These are phyloP conservation scores for Elmis aenea DNA, from an alignment of 2,888 invertebrate species.

Conservation along the genomic window DNA sequence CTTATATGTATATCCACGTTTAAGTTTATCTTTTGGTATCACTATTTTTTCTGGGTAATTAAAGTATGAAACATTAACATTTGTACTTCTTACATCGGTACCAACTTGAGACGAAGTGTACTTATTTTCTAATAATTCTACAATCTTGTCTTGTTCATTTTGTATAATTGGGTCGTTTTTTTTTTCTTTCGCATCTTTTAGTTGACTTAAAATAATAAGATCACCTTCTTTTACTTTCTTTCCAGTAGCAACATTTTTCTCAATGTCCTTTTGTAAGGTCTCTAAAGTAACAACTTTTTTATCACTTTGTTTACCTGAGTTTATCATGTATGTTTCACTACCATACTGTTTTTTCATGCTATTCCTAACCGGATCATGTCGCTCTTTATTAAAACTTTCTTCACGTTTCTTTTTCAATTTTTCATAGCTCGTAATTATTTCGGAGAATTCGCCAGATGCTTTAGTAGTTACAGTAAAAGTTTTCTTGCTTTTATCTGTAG, in stretches of 20 bases:
- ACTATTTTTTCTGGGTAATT: slow-evolving; percentile 59
- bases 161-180: slow-evolving; percentile 31
- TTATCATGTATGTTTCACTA: slow-evolving; percentile 11
- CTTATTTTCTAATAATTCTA: slow-evolving; percentile 1
- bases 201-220: slow-evolving; percentile 29
- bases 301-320: not conserved
- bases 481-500: slow-evolving; percentile 41
- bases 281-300: slow-evolving; percentile 15
- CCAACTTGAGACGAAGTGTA: slow-evolving; percentile 14
- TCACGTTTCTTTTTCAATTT: slow-evolving; percentile 45
- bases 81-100: slow-evolving; percentile 16
- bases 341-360: slow-evolving; percentile 27
- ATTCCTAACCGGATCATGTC: slow-evolving; percentile 32
- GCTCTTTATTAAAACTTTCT: not conserved
- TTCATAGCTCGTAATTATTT: slow-evolving; percentile 45
- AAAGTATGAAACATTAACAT: slow-evolving; percentile 31
- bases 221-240: slow-evolving; percentile 9
- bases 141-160: slow-evolving; percentile 1
- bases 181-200: slow-evolving; percentile 34
- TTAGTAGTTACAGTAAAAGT: slow-evolving; percentile 17
- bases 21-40: slow-evolving; percentile 63
- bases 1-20: slow-evolving; percentile 64
- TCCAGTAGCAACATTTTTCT: slow-evolving; percentile 6
- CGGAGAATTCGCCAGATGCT: slow-evolving; percentile 45
- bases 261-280: slow-evolving; percentile 7